Base-by-base conservation (phyloP, 2,888 invertebrate genomes). In the Pristionchus japonicus region DNA sequence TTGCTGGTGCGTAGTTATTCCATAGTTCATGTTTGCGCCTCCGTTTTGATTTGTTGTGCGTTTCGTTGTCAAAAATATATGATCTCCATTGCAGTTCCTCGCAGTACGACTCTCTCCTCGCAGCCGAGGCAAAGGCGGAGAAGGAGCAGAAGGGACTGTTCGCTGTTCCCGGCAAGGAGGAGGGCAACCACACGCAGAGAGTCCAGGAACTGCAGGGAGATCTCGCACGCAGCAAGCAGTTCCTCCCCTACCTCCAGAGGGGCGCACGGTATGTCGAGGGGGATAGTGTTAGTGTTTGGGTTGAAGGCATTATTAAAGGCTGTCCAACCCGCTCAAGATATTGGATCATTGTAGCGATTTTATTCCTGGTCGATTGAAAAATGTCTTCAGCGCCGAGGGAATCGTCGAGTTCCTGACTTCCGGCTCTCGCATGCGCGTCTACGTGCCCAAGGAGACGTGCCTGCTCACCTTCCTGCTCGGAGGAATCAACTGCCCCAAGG, bases 381-480 rank as follows among this genome's bases (percentile, higher is more conserved):
- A 20, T 52, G 0, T 52, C 23, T 89, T 83, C 70, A 96, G 97
- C 91, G 97, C 97, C 82, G 98, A 98, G 94, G 98, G 97, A 7
- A 96, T 97, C 23, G 98, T 98, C 6, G 99, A 99, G 95, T 99
- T 98, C 95, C 97, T 99, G 1, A 97, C 98, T 0, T 98, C 98
- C 94, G 99, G 99, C 31, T 98, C 99, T 0, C 96, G 99, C 80
- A 96, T 99, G 94, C 96, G 99, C 91, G 95, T 99, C 15, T 99
- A 97, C 95, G 96, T 99, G 91, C 97, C 98, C 2, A 97, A 98
- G 95, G 98, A 97, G 93, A 98, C 97, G 88, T 97, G 98, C 91
- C 96, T 99, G 88, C 97, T 99, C 88, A 99, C 98, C 7, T 98
- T 99, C 96, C 96, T 99, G 86, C 96, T 98, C 37, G 97, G 97